These are phyloP conservation scores for Psilopsiagon aymara DNA, from an alignment of 2,113 vertebrate genomes.

Conservation along the genomic window DNA sequence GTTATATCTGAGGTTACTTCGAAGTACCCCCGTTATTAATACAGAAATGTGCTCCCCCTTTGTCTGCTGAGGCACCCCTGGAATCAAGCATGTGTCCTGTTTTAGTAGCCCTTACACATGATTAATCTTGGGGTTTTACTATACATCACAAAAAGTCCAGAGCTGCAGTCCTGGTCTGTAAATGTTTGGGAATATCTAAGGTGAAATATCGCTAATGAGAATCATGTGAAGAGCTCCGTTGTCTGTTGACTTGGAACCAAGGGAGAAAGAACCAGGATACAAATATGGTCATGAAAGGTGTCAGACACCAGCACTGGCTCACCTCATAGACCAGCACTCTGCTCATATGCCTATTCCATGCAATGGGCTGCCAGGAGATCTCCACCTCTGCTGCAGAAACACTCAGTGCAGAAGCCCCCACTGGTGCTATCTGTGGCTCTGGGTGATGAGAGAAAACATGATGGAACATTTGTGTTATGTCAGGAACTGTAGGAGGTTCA, in stretches of 20 bases:
- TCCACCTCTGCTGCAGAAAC: slow-evolving; percentile 84
- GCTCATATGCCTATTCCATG: slow-evolving; percentile 75
- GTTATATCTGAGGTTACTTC: neutral
- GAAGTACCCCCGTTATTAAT: neutral
- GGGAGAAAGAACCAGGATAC: neutral
- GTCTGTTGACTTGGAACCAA: neutral
- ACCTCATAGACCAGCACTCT: slow-evolving; percentile 89
- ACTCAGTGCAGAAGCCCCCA: slow-evolving; percentile 72
- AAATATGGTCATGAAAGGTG: neutral
- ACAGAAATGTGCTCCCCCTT: neutral
- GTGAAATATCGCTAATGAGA: neutral
- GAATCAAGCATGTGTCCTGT: neutral
- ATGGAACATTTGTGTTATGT: neutral
- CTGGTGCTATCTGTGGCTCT: slow-evolving; percentile 84
- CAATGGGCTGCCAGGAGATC: slow-evolving; percentile 85
- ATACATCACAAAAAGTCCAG: neutral
- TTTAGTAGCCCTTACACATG: neutral
- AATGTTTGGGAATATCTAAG: neutral
- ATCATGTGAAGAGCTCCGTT: neutral
- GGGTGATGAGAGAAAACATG: neutral
- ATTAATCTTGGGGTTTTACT: neutral
- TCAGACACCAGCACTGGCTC: neutral
- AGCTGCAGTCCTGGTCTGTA: neutral
- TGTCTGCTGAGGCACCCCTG: neutral
- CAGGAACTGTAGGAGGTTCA: neutral